These are phyloP conservation scores for Encarsia formosa DNA, from an alignment of 2,888 invertebrate genomes.

Conservation along the genomic window DNA sequence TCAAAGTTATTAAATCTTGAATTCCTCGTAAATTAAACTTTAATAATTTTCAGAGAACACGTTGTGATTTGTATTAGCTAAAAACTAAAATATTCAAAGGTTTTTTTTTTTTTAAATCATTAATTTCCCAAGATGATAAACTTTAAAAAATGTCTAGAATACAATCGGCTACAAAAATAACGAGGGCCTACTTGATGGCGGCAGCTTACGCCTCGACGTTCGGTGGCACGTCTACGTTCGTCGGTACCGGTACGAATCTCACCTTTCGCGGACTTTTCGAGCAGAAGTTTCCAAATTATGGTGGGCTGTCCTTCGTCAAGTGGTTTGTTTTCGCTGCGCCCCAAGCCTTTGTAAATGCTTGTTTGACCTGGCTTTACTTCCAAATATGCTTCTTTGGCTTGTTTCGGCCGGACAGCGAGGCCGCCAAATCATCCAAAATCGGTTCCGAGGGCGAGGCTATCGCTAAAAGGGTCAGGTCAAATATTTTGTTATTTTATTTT, in stretches of 20 bases:
- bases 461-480: constrained; percentile 38
- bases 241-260: constrained; percentile 51
- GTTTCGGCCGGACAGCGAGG: constrained; percentile 37
- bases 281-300: constrained; percentile 37
- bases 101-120: too few species aligned
- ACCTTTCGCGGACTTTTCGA: constrained; percentile 49
- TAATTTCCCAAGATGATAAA: too few species aligned
- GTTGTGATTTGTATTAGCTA: too few species aligned
- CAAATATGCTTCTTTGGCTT: constrained; percentile 43
- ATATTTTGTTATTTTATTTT: background rate
- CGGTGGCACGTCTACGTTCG: constrained; percentile 50
- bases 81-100: too few species aligned
- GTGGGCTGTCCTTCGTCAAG: constrained; percentile 48
- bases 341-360: constrained; percentile 48
- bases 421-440: constrained; percentile 34
- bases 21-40: too few species aligned
- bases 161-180: constrained; percentile 33
- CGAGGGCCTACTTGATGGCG: constrained; percentile 40
- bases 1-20: too few species aligned
- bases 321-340: constrained; percentile 55
- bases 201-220: constrained; percentile 49
- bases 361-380: constrained; percentile 53
- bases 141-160: background rate
- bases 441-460: constrained; percentile 38
- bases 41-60: too few species aligned